Percentiles rank a stretch among this genome's conserved stretches.
phyloP scores from a whole-genome alignment of 1,140 invertebrate species.

The Aporrectodea caliginosa region DNA sequence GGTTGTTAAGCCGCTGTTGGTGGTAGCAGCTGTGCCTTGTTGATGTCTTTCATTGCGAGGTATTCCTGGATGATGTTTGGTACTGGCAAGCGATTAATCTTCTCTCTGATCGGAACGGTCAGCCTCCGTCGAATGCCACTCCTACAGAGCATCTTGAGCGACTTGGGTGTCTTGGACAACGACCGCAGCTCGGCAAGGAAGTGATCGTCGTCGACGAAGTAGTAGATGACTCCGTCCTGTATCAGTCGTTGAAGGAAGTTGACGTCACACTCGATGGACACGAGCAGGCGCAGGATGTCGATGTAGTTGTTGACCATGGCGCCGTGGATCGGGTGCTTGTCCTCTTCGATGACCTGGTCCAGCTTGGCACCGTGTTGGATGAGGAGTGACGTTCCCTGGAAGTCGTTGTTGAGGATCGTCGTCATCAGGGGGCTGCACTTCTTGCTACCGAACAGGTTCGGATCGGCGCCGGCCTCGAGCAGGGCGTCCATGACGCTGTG shows the following conservation, averaged over 20 bases:
- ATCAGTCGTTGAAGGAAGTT: conserved; percentile 14
- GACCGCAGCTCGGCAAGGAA: background rate
- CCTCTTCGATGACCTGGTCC: conserved; percentile 6
- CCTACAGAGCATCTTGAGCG: conserved; percentile 7
- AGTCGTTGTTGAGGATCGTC: background rate
- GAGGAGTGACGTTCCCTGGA: conserved; percentile 3
- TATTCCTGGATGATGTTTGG: background rate
- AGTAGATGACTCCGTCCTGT: conserved; percentile 14
- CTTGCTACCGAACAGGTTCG: conserved; percentile 12
- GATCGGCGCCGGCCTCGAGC: conserved; percentile 62
- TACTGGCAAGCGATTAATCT: background rate
- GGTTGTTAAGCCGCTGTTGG: background rate
- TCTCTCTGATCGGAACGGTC: background rate
- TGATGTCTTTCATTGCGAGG: background rate
- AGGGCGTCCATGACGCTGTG: conserved; percentile 88
- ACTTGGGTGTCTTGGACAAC: background rate
- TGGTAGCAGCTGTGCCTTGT: background rate
- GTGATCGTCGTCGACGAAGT: conserved; percentile 9
- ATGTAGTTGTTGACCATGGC: conserved; percentile 13
- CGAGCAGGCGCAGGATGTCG: background rate
- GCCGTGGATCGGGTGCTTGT: conserved; percentile 17
- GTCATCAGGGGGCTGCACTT: conserved; percentile 14
- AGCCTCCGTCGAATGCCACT: background rate
- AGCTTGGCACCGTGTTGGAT: conserved; percentile 21
- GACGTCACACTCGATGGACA: conserved; percentile 13